These are phyloP conservation scores for Drosophila buzzatii DNA, from an alignment of 2,888 invertebrate genomes.

Conservation along the genomic window DNA sequence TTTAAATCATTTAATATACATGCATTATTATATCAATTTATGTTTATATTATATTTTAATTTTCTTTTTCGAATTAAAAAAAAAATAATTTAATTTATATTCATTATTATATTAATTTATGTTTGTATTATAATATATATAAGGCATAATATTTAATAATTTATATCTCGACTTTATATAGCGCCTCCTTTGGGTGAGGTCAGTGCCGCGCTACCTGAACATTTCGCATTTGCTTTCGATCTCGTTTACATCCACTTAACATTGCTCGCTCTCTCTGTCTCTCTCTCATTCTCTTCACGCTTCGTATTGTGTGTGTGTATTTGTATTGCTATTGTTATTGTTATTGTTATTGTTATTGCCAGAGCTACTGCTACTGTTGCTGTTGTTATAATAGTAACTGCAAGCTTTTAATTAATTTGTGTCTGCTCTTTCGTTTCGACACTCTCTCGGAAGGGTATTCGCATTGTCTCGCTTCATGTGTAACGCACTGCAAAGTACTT, in stretches of 20 bases:
- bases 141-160: not conserved
- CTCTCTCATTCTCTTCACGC: not conserved
- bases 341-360: not conserved
- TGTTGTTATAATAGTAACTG: not conserved
- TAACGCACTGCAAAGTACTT: not conserved
- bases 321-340: conserved; percentile 4
- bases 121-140: not conserved
- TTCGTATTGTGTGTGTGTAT: not conserved
- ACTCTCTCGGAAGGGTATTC: not conserved
- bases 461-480: not conserved
- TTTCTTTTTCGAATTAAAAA: too few relatives aligned
- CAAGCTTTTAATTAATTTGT: conserved; percentile 22
- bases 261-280: not conserved
- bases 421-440: conserved; percentile 11
- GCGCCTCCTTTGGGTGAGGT: conserved; percentile 23
- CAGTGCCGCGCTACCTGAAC: conserved; percentile 27
- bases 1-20: too few relatives aligned
- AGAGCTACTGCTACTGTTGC: not conserved
- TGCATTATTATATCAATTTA: too few relatives aligned
- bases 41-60: too few relatives aligned
- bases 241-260: conserved; percentile 7
- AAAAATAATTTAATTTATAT: too few relatives aligned
- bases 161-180: not conserved
- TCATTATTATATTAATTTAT: not conserved
- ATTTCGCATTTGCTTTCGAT: conserved; percentile 18